Base-by-base conservation (phyloP, 2,888 invertebrate genomes). In the Amphipyra tragopoginis region DNA sequence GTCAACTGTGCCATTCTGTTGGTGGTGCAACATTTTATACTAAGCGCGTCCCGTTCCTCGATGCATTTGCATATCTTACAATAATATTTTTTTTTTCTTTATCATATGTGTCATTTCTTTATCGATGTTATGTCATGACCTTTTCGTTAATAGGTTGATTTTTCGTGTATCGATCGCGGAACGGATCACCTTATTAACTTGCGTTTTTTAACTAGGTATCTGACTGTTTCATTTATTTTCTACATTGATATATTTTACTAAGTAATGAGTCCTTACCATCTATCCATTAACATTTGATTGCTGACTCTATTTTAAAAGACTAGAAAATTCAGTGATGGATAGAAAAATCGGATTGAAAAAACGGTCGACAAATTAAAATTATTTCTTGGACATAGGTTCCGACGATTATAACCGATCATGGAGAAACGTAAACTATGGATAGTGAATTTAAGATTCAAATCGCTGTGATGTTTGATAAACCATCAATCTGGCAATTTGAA, bases 1-100 rank as follows among this genome's bases (percentile, higher is more conserved):
- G 85, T 71, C 83, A 89, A 93, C 92, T 93, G 92, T 93, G 62
- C 83, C 66, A 57, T 38, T 55, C 58, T 53, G 38, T 6, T 13
- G 10, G 1, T 6, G 14, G 11, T 15, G 14, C 15, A 29, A 42
- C 33, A 14, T 77, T 86, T 77, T 87, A 85, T 86, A 86, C 68
- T 2, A 44, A 10, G 15, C 13, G 11, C 51, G 58, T 45, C 60
- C 40, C 58, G 26, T 54, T 60, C 36, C 51, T 44, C 26, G 53
- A 58, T 56, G 38, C 44, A 56, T 53, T 14, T 38, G 56, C 54
- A n/a, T 66, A 61, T 71, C 49, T 64, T 59, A 59, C 51, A 74
- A 75, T 70, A 69, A 77, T 71, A 60, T 77, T 75, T 34, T 62
- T 45, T 47, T 67, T n/a, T 71, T 65, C 71, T 62, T 78, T 79